These are phyloP conservation scores for Hylomyscus alleni DNA, from an alignment of 2,797 vertebrate genomes.

Conservation along the genomic window DNA sequence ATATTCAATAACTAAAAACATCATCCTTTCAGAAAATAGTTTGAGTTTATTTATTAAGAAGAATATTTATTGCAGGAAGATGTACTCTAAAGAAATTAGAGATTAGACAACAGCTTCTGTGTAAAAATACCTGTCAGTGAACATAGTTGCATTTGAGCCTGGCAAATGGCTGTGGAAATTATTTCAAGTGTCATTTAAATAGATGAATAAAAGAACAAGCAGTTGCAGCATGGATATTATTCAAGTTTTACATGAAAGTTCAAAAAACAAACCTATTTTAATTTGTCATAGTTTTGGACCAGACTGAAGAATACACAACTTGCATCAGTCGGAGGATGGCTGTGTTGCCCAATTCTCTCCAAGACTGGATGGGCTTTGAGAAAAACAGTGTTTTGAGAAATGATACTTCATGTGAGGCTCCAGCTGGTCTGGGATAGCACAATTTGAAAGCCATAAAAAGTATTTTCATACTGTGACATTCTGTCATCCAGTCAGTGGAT, in stretches of 20 bases:
- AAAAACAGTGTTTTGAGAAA: neutral
- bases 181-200: neutral
- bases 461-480: constrained; percentile 13
- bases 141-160: neutral
- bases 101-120: neutral
- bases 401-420: neutral
- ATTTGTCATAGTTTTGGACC: neutral
- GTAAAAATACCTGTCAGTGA: constrained; percentile 37
- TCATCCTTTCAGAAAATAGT: neutral
- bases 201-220: neutral
- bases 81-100: neutral
- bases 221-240: neutral
- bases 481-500: neutral
- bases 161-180: neutral
- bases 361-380: neutral
- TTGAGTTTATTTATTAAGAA: neutral
- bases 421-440: constrained; percentile 19
- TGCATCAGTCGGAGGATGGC: neutral
- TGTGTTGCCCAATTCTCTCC: neutral
- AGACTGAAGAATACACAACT: neutral
- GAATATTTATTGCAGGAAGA: neutral
- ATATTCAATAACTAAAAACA: neutral
- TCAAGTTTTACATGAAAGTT: constrained; percentile 9
- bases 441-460: constrained; percentile 49
- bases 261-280: constrained; percentile 44